These are phyloP conservation scores for Temnothorax rugatulus DNA, from an alignment of 2,888 invertebrate genomes.

Conservation along the genomic window DNA sequence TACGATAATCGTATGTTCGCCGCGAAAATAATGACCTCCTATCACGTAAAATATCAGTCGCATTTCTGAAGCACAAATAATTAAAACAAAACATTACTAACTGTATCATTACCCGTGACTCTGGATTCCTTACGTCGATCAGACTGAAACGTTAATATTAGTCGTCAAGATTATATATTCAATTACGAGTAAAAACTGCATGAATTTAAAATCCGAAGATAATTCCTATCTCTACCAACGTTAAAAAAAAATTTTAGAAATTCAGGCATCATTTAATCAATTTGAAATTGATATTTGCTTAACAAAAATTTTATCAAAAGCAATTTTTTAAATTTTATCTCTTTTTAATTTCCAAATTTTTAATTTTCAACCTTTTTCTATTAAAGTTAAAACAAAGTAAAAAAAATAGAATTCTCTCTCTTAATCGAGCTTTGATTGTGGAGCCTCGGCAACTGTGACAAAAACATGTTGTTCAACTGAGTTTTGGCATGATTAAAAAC, in stretches of 20 bases:
- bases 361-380: not conserved
- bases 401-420: not conserved
- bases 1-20: conserved; percentile 3
- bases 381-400: not conserved
- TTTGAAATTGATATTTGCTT: not conserved
- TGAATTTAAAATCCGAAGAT: not conserved
- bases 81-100: conserved; percentile 23
- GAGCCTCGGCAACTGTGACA: not conserved
- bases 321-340: not conserved
- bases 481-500: not conserved
- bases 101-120: conserved; percentile 5
- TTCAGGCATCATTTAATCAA: not conserved
- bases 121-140: not conserved
- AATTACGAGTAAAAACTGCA: not conserved
- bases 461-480: not conserved
- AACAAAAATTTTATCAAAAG: not conserved
- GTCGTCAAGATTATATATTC: not conserved
- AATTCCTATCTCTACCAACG: not conserved
- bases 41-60: not conserved
- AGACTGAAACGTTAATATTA: conserved; percentile 1
- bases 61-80: conserved; percentile 21
- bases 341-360: not conserved
- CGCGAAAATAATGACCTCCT: not conserved
- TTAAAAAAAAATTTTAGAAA: not conserved
- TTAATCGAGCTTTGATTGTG: not conserved